Evolutionary conservation across 2,797 vertebrate genomes (phyloP), one percentile per base, ranked within the genome.

Genomic region (Clarias pachynema): DNA sequence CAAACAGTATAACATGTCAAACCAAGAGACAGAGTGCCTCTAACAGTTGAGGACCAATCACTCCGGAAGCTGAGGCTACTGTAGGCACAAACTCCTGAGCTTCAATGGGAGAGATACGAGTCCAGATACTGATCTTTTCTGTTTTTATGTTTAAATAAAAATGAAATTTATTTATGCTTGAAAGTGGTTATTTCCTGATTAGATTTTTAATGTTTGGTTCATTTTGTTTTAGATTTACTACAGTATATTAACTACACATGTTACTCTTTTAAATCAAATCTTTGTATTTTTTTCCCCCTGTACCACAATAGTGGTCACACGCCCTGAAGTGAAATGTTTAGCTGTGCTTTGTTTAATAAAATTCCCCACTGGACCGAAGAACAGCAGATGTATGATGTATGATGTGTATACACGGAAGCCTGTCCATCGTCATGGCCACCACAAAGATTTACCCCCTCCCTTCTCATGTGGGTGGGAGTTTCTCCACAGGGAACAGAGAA

Each of bases 401-500:
- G 44, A 70, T 62, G 83, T 66, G 57, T 37, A 22, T 65, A 56
- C 40, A n/a, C 15, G n/a, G n/a, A 59, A 75, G n/a, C 26, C n/a
- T 74, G 82, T 85, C 5, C 34, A 49, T 59, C 15, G 60, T 26
- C 86, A 85, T 87, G 79, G n/a, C 80, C 81, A 29, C 85, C 65
- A 68, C 66, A 70, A 83, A 72, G 77, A 89, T 88, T 63, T 80
- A 29, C 63, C 29, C 56, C 85, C 75, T 65, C 77, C 82, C 89
- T 63, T 86, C 89, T 79, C 87, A 82, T 83, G 86, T 83, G 77
- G 84, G 86, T 83, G 77, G 70, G 63, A 70, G 59, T 72, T 74
- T 85, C 80, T 79, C n/a, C 5, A 77, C 88, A 94, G 90, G 82
- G 77, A 72, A 87, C 82, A 88, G 87, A 83, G 79, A 83, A 34